Base-by-base conservation (phyloP, 2,113 vertebrate genomes). In the Pygoscelis adeliae region DNA sequence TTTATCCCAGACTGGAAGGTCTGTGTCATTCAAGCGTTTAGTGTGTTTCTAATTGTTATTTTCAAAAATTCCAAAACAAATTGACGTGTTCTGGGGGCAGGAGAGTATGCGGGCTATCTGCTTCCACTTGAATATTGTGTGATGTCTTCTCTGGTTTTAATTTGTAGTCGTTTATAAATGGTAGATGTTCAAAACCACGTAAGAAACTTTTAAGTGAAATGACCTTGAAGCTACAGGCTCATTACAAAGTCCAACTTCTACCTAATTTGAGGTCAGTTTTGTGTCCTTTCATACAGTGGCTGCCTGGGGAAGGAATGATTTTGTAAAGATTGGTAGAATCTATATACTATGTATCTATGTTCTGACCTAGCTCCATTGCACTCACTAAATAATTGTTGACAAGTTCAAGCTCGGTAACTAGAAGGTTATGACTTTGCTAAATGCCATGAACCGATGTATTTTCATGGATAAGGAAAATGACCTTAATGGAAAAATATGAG, bases 331-430 rank as follows among this genome's bases (percentile, higher is more conserved):
- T 26, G 20, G 34, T 49, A 40, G 55, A 74, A 69, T 50, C 67
- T 69, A 11, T 26, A 22, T 25, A 7, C 46, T 22, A 2, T 53
- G 13, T 29, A 9, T 61, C n/a, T 83, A 5, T 0, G 0, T 81
- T 72, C 71, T 88, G 81, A 91, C 78, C 36, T 66, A 13, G 27
- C 27, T 91, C 59, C 26, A 6, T 53, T 78, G 17, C 32, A 18
- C 52, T 83, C 40, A 25, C 59, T 65, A 20, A 83, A 49, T 53
- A 89, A 34, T 82, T 47, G 42, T 46, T 90, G 73, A 61, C 50
- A 80, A 83, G 12, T 53, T 92, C 59, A 53, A 63, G 42, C 50
- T 96, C 52, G 91, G 17, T 73, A 87, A 71, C 63, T n/a, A 32
- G 76, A 62, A 58, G 59, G 34, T 76, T 89, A 13, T 71, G 61